These are phyloP conservation scores for Caradrina kadenii DNA, from an alignment of 2,888 invertebrate genomes.

Conservation along the genomic window DNA sequence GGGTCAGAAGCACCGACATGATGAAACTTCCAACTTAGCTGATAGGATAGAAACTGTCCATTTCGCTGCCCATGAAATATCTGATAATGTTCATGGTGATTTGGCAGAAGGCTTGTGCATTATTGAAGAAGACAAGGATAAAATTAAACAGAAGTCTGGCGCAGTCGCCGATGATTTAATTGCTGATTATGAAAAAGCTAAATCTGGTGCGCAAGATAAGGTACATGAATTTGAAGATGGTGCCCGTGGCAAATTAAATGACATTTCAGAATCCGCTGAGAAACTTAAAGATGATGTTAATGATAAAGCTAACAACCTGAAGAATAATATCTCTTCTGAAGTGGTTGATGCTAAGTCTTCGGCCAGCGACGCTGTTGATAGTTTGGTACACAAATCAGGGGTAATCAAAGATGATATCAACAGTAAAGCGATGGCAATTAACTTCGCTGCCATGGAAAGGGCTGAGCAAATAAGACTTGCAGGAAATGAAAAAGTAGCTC, in stretches of 20 bases:
- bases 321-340: conserved; percentile 71
- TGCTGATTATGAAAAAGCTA: conserved; percentile 72
- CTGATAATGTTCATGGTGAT: conserved; percentile 75
- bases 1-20: conserved; percentile 83
- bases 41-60: conserved; percentile 86
- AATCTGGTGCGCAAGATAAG: conserved; percentile 72
- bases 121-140: conserved; percentile 80
- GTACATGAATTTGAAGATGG: conserved; percentile 68
- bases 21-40: conserved; percentile 84
- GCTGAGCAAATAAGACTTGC: conserved; percentile 78
- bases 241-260: conserved; percentile 71
- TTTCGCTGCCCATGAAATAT: conserved; percentile 82
- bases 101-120: conserved; percentile 78
- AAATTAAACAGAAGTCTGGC: conserved; percentile 76
- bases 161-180: conserved; percentile 75
- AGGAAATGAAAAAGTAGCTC: conserved; percentile 71
- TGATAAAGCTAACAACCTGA: conserved; percentile 69
- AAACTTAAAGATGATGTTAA: conserved; percentile 72
- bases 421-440: conserved; percentile 82
- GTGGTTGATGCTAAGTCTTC: conserved; percentile 73
- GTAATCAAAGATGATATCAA: conserved; percentile 77
- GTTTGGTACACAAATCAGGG: conserved; percentile 77
- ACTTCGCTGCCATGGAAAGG: conserved; percentile 82
- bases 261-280: conserved; percentile 72
- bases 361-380: conserved; percentile 76